Evolutionary conservation across 2,113 vertebrate genomes (phyloP).

Genomic region (Psittacus erithacus): DNA sequence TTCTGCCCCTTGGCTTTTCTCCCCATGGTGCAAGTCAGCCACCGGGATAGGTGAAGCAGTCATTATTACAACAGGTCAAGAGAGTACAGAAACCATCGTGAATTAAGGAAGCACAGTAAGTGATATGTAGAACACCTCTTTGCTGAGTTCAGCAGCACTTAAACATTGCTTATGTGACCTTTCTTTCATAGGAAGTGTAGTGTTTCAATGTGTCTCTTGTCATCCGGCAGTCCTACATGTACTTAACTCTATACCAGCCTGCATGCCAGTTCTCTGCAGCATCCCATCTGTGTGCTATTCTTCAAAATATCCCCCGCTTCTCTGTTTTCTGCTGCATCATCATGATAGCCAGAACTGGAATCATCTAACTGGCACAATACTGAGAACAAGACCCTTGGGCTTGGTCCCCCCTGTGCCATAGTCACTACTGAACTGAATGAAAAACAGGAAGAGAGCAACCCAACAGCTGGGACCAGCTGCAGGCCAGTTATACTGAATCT

Average conservation of each 20-base stretch:
- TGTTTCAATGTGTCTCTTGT: background rate
- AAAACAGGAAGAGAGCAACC: background rate
- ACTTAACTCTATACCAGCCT: background rate
- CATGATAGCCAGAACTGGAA: background rate
- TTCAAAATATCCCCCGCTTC: background rate
- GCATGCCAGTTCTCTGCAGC: background rate
- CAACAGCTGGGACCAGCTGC: background rate
- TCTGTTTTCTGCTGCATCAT: background rate
- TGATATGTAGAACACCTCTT: background rate
- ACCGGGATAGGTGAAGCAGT: background rate
- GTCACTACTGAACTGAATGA: background rate
- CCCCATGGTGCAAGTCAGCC: background rate
- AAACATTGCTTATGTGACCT: constrained; percentile 5
- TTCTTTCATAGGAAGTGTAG: background rate
- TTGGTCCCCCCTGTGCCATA: background rate
- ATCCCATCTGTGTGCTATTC: background rate
- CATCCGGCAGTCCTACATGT: background rate
- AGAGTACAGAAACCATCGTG: background rate
- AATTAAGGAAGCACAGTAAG: background rate
- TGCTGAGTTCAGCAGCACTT: constrained; percentile 46
- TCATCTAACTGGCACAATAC: background rate
- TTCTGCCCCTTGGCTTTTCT: background rate
- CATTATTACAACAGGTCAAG: constrained; percentile 1
- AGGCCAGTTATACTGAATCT: background rate
- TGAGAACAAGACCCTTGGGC: background rate